Evolutionary conservation across 2,888 invertebrate genomes (phyloP).

Genomic region (Hydroisotoma schaefferi): DNA sequence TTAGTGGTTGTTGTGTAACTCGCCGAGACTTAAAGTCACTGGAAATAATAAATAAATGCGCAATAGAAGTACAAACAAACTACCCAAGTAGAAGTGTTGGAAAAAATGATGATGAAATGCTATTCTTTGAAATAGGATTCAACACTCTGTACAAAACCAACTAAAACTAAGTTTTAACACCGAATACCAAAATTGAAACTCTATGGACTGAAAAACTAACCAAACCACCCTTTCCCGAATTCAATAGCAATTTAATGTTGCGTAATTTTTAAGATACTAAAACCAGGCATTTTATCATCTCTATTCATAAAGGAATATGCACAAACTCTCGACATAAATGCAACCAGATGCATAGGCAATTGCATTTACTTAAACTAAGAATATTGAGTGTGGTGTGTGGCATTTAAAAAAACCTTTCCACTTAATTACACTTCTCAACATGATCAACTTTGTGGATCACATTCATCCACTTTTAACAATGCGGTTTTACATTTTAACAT

Average conservation of each 20-base stretch:
- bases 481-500: too few relatives aligned
- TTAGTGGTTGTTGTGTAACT: background rate
- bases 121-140: constrained; percentile 11
- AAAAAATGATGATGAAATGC: constrained; percentile 8
- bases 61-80: too few relatives aligned
- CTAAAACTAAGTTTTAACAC: too few relatives aligned
- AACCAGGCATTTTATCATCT: background rate
- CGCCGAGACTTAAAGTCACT: background rate
- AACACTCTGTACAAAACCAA: background rate
- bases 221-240: too few relatives aligned
- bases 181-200: too few relatives aligned
- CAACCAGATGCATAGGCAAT: constrained; percentile 4
- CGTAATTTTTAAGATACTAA: background rate
- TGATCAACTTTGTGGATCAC: too few relatives aligned
- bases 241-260: constrained; percentile 10
- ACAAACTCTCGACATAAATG: background rate
- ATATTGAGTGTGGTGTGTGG: too few relatives aligned
- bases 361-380: too few relatives aligned
- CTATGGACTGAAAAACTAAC: background rate
- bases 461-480: too few relatives aligned
- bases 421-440: background rate
- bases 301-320: too few relatives aligned
- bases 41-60: too few relatives aligned
- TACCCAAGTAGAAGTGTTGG: background rate
- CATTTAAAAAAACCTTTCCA: too few relatives aligned